Evolutionary conservation across 1,140 invertebrate species (phyloP), one percentile per base, ranked within the genome.

Genomic region (Mactra quadrangularis): DNA sequence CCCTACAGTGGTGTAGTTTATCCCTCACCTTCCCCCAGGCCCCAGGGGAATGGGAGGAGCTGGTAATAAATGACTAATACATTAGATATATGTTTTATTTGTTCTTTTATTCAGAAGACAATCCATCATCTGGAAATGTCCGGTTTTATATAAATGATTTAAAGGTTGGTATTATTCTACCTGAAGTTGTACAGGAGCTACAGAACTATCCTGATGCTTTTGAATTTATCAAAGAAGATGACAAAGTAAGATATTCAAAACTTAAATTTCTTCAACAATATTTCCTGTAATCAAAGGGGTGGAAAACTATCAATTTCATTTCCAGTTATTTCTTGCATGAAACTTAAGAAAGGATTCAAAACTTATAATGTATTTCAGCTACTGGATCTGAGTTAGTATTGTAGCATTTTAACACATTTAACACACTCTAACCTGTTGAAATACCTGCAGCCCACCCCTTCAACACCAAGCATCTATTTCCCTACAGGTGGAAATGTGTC

Each of bases 101-200:
- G 25, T 60, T 4, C 13, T 68, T 19, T 7, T 68, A 41, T 22
- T 7, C 41, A 15, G 31, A 38, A n/a, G 15, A 47, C 19, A 13
- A 4, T 33, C 3, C 15, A 35, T 31, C 25, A 17, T 64, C 31
- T 13, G 29, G 31, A n/a, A 47, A 27, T 25, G 41, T 19, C 27
- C 3, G 38, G 45, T 98, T 98, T 93, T 94, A 97, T 84, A 96
- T 98, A 25, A 96, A 96, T 91, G 96, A 96, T 62, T 95, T 96
- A 89, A 97, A 98, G 95, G 96, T 98, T 60, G 97, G 97, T 52
- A 94, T 98, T 53, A 95, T 98, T 75, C 94, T 96, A 89, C 95
- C 96, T 27, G 96, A 97, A 94, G 95, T 98, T 50, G 94, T 96
- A 89, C 95, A 96, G 90, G 94, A 97, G 89, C 94, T 98, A 22